These are phyloP conservation scores for Brachyptera risi DNA, from an alignment of 2,888 invertebrate species.

Conservation along the genomic window DNA sequence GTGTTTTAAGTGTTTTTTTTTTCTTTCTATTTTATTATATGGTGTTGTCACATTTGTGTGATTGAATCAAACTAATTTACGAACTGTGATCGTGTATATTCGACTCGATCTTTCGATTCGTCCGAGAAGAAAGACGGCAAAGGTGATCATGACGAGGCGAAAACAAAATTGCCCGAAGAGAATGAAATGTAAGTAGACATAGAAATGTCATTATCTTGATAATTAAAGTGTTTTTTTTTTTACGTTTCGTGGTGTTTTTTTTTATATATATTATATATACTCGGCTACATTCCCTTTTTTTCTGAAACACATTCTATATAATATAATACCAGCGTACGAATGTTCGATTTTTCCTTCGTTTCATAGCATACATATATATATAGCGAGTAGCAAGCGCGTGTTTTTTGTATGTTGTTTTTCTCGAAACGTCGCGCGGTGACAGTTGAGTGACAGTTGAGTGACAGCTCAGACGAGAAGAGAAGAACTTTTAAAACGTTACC, in stretches of 20 bases:
- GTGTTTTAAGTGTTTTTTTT: too few relatives aligned
- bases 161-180: slow-evolving; percentile 54
- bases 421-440: slow-evolving; percentile 1
- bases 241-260: neutral
- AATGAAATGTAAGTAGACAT: slow-evolving; percentile 48
- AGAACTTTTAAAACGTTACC: slow-evolving; percentile 10
- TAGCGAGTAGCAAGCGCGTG: slow-evolving; percentile 6
- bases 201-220: neutral
- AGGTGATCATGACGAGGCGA: slow-evolving; percentile 47
- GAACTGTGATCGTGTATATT: slow-evolving; percentile 10
- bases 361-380: too few relatives aligned
- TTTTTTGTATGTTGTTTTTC: slow-evolving; percentile 26
- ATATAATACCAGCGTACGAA: too few relatives aligned
- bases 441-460: slow-evolving; percentile 31
- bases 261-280: neutral
- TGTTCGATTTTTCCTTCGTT: slow-evolving; percentile 16
- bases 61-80: too few relatives aligned
- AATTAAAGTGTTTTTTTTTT: neutral
- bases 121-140: neutral
- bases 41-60: too few relatives aligned
- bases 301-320: too few relatives aligned
- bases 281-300: neutral
- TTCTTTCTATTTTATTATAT: too few relatives aligned
- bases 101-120: too few relatives aligned
- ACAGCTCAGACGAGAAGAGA: slow-evolving; percentile 19